Base-by-base conservation (phyloP, 2,888 invertebrate genomes). In the Pomacea canaliculata region DNA sequence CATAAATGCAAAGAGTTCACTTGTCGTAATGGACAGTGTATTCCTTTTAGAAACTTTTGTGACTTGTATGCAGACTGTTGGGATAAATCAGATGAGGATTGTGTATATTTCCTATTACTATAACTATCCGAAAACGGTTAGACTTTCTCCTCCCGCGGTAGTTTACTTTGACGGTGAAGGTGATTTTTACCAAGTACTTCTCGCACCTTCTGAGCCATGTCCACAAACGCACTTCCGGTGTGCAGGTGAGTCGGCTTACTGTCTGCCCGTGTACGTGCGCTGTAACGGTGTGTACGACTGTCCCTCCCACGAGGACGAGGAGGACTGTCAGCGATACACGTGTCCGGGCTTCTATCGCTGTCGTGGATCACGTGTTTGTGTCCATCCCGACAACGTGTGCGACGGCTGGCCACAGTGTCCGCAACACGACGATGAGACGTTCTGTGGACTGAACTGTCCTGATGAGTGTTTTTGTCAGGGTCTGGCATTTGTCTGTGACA, bases 341-440 rank as follows among this genome's bases (percentile, higher is more conserved):
- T 78, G 78, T 76, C 37, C 37, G 37, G 37, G 37, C 37, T 37
- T 37, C 37, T 37, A 37, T 37, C 37, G 37, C 37, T 37, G 78
- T 73, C 73, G 69, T 56, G 60, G 67, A n/a, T 67, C 76, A 60
- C 46, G 23, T 19, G 78, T 76, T 12, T 78, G 78, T 67, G 73
- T 78, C 27, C 76, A 76, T 62, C 62, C 51, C 13, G 71, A 71
- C 37, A 73, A 78, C 69, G 67, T 78, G 27, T 78, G 78, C 56
- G 78, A 78, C 48, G 73, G 73, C 46, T 67, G 73, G 60, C 73
- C 73, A 27, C 78, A 78, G 71, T 78, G 78, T 60, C 76, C 78
- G 0, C 65, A 78, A 12, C 78, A 70, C 23, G 78, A 78, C 49
- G 78, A 78, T 59, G 78, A 78, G 63, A 49, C 37, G 46, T 59